A percentile compares a stretch with the other conserved stretches of the same genome.
These are phyloP conservation scores for Eurystomus glaucurus DNA, from an alignment of 2,797 vertebrate genomes.

Conservation along the genomic window DNA sequence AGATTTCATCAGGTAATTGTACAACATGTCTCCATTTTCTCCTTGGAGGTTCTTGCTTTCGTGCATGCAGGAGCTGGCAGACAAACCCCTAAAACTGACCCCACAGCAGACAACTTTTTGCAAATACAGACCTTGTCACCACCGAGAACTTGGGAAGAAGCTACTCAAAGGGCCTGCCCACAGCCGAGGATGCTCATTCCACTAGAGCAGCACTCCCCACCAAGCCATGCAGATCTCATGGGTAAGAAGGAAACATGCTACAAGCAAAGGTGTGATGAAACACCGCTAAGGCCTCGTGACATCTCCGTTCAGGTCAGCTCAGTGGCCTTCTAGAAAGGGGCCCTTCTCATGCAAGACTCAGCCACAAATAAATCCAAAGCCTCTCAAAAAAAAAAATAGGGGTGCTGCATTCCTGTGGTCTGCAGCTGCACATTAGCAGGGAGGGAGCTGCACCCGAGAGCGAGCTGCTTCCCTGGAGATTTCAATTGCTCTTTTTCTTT, in stretches of 20 bases:
- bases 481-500: neutral
- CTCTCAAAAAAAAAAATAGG: neutral
- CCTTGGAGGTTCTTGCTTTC: neutral
- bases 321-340: rapidly evolving
- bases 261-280: neutral
- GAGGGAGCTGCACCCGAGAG: neutral
- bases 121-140: neutral
- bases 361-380: neutral
- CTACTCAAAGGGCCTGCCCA: neutral
- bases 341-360: neutral
- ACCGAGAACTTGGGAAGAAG: neutral
- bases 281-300: rapidly evolving
- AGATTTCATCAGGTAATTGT: neutral
- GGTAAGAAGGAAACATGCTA: neutral
- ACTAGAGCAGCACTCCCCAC: neutral
- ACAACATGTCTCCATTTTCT: neutral
- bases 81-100: neutral
- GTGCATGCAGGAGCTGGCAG: neutral
- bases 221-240: rapidly evolving
- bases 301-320: rapidly evolving
- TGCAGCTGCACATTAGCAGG: neutral
- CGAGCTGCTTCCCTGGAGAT: neutral
- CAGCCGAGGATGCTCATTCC: neutral
- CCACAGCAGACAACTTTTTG: neutral
- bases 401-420: neutral